phyloP scores from a whole-genome alignment of 2,797 vertebrate genomes.

The Fringilla coelebs region DNA sequence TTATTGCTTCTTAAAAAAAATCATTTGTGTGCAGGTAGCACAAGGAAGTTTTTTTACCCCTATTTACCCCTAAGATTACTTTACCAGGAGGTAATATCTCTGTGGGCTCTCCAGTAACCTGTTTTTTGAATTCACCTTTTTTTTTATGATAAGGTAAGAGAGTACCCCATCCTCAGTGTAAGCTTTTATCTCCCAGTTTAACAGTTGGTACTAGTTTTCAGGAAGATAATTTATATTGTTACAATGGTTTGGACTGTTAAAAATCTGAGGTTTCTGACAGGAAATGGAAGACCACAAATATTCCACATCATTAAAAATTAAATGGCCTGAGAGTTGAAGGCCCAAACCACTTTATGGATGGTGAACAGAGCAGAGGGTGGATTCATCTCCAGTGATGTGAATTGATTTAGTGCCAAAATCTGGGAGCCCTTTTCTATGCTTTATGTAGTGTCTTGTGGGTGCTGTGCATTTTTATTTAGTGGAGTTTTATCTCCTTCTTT shows the following conservation, averaged over 20 bases:
- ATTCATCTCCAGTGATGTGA: not conserved
- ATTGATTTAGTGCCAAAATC: not conserved
- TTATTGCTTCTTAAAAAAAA: not conserved
- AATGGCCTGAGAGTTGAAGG: not conserved
- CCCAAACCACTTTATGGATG: not conserved
- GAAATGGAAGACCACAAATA: constrained; percentile 1
- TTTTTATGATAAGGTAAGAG: not conserved
- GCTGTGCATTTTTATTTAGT: not conserved
- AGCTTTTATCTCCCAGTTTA: not conserved
- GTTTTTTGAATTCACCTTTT: not conserved
- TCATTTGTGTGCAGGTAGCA: not conserved
- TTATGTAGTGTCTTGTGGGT: not conserved
- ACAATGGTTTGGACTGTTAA: constrained; percentile 17
- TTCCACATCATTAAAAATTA: constrained; percentile 35
- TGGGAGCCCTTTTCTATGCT: not conserved
- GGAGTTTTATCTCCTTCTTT: not conserved
- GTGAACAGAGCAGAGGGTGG: not conserved
- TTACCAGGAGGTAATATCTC: not conserved
- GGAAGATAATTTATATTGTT: constrained; percentile 37
- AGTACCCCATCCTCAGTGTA: not conserved
- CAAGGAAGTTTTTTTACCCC: not conserved
- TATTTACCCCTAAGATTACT: not conserved
- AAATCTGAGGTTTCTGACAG: constrained; percentile 37
- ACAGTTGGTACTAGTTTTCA: not conserved
- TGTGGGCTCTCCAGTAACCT: not conserved